Percentiles rank a stretch among this genome's conserved stretches.
phyloP scores from a whole-genome alignment of 2,797 vertebrate species.

The Gobionotothen gibberifrons region DNA sequence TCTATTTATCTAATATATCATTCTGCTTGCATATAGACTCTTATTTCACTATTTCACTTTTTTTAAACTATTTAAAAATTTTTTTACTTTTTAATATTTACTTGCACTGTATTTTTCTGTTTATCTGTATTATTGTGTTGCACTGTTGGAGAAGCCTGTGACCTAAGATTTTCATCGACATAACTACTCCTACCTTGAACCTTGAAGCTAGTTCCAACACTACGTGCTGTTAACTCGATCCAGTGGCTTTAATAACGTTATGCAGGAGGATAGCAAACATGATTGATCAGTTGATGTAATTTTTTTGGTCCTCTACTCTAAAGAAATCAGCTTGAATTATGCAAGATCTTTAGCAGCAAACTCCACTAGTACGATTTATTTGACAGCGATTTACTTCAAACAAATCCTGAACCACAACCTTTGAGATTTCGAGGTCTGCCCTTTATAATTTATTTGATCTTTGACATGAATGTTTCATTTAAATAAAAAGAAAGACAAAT shows the following conservation, averaged over 20 bases:
- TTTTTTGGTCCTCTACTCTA: background rate
- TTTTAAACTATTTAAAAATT: too few species aligned
- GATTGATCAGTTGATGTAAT: slow-evolving; percentile 1
- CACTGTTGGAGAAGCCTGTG: too few species aligned
- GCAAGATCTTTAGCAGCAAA: background rate
- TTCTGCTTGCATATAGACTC: too few species aligned
- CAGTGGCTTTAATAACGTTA: slow-evolving; percentile 1
- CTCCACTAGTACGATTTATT: slow-evolving; percentile 30
- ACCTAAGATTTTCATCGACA: too few species aligned
- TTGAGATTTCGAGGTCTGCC: background rate
- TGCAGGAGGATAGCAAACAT: slow-evolving; percentile 3
- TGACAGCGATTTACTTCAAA: slow-evolving; percentile 25
- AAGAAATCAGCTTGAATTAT: slow-evolving; percentile 10
- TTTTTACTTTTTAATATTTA: too few species aligned
- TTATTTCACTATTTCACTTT: too few species aligned
- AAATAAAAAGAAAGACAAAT: slow-evolving; percentile 18
- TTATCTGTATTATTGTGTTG: too few species aligned
- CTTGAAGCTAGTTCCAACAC: too few species aligned
- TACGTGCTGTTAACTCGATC: background rate
- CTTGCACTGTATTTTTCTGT: too few species aligned
- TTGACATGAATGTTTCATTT: slow-evolving; percentile 38
- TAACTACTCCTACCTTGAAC: too few species aligned
- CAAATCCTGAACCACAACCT: slow-evolving; percentile 17
- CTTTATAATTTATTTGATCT: slow-evolving; percentile 20
- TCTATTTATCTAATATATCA: too few species aligned